phyloP scores from a whole-genome alignment of 2,113 vertebrate genomes.

The Ailuropoda melanoleuca region DNA sequence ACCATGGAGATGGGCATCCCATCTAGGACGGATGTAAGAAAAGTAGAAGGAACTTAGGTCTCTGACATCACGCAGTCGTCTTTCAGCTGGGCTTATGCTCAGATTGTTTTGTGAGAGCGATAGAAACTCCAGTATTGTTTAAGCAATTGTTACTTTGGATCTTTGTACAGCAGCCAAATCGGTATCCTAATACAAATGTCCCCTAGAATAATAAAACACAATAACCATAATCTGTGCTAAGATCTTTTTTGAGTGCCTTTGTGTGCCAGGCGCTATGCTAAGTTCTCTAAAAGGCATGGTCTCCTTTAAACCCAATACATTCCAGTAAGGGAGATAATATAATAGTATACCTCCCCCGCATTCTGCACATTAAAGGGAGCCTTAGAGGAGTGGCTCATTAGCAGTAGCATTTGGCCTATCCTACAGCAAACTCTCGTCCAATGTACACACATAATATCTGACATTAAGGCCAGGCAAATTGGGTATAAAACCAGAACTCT shows the following conservation, averaged over 20 bases:
- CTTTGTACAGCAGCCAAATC: neutral
- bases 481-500: neutral
- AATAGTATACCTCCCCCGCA: neutral
- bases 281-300: neutral
- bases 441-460: neutral
- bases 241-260: neutral
- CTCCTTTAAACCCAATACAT: neutral
- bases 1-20: neutral
- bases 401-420: neutral
- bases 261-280: neutral
- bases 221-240: neutral
- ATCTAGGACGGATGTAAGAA: neutral
- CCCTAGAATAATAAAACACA: conserved; percentile 21
- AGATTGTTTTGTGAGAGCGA: neutral
- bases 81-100: neutral
- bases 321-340: neutral
- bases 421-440: neutral
- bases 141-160: neutral
- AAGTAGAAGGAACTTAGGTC: neutral
- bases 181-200: neutral
- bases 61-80: neutral
- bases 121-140: neutral
- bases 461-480: neutral
- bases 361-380: neutral
- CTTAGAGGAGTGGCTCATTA: neutral